Evolutionary conservation across 1,140 invertebrate genomes (phyloP), one percentile per base, ranked within the genome.

Genomic region (Pseudomyrmex concolor): DNA sequence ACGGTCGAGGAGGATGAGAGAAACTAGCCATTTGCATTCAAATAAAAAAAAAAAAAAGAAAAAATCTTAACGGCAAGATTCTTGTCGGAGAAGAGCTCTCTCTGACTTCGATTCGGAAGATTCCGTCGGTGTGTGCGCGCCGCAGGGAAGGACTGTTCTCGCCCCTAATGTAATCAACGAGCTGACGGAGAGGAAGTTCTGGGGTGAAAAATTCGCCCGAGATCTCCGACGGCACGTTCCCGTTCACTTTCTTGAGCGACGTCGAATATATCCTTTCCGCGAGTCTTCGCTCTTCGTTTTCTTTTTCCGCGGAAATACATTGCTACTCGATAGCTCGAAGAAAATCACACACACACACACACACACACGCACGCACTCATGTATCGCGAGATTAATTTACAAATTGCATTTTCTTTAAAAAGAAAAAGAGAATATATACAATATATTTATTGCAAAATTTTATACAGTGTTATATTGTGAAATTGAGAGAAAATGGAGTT

Each of bases 1-100:
- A 15, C 25, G 48, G 9, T 15, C 4, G 45, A 13, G 19, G 1
- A 63, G 25, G 86, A 59, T n/a, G 54, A 34, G 55, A 63, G 13
- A 55, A 84, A 55, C 57, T 87, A 70, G 81, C 82, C 83, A 87
- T 87, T 87, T 87, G 85, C 86, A 87, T 87, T 87, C 74, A 84
- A 87, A 87, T 87, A 68, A 87, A 34, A 34, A 7, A 34, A 34
- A 7, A 34, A 34, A 34, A 34, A 34, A 34, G 0, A 34, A 34
- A 34, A 87, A 87, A 84, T 87, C 86, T 87, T 87, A 87, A 87
- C 70, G 85, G 84, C 63, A 13, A 76, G 82, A 87, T 84, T 63
- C 86, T 84, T 71, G 64, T 81, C 85, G 80, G 54, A 5, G 10
- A 1, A 70, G 51, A 54, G 76, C 62, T 34, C 34, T 34, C 34